phyloP scores from a whole-genome alignment of 2,797 vertebrate genomes.

The Prionace glauca region DNA sequence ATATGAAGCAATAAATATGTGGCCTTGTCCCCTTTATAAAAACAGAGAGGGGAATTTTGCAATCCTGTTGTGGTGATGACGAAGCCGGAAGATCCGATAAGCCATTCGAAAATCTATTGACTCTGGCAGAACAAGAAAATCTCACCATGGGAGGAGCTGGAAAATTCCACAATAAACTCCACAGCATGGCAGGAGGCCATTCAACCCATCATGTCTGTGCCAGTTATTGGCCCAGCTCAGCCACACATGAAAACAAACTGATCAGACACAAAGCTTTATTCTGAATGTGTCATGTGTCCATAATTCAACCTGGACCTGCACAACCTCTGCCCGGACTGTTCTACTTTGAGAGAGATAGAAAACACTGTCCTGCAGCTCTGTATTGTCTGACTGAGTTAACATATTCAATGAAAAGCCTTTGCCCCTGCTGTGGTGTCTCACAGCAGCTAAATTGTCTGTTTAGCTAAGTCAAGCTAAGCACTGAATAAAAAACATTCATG shows the following conservation, averaged over 20 bases:
- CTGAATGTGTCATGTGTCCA: too few species aligned
- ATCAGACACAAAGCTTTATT: neutral
- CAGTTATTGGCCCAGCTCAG: neutral
- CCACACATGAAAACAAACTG: neutral
- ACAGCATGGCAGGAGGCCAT: neutral
- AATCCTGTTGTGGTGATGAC: too few species aligned
- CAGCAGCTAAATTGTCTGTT: neutral
- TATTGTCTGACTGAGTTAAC: neutral
- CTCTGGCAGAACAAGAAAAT: neutral
- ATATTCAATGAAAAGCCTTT: neutral
- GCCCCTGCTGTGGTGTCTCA: neutral
- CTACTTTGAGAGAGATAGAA: neutral
- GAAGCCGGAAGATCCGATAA: too few species aligned
- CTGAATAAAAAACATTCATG: neutral
- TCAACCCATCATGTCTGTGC: neutral
- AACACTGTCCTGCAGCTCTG: neutral
- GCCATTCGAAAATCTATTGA: too few species aligned
- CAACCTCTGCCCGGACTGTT: neutral
- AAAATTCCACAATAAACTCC: neutral
- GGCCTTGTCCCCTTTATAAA: neutral
- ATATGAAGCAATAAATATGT: neutral
- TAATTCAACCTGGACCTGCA: neutral
- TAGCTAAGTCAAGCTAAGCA: neutral
- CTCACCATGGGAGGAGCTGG: too few species aligned
- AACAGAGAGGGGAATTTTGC: neutral